Evolutionary conservation across 2,888 invertebrate genomes (phyloP), one percentile per base, ranked within the genome.

Genomic region (Ernsta delagoae): DNA sequence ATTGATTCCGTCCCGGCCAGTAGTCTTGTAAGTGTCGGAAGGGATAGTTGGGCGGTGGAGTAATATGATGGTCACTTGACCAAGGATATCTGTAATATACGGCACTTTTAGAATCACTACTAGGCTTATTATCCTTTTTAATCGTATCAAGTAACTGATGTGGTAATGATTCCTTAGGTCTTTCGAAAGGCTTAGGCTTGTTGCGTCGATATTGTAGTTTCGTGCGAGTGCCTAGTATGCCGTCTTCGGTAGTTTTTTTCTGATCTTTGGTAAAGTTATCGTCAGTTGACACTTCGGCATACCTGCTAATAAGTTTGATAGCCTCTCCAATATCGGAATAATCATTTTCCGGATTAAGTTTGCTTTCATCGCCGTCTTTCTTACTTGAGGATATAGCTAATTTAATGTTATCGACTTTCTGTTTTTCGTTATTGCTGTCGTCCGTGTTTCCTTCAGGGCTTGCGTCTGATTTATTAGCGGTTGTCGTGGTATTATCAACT

Each of bases 301-400:
- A 93, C 72, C 93, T 85, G 76, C 93, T 93, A 75, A 93, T 93
- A 61, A 93, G 77, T 81, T 92, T 93, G 65, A 93, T 92, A 72
- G 93, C 92, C 82, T 93, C 92, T 71, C 92, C 92, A 62, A 93
- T 92, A 72, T 93, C 90, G 16, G 90, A 88, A 72, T 92, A 93
- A 76, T 93, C 93, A 70, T 84, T 90, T 83, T 93, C 93, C 54
- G 93, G 93, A 72, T 86, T 92, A 39, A 93, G 81, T 82, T 93
- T 92, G 66, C 80, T 84, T 75, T 84, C 83, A 69, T 88, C 89
- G 66, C 76, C 77, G 70, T 83, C 80, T 75, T 86, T 86, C 70
- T 54, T 59, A 36, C 85, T 87, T 57, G 86, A 77, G 63, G 82
- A 74, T 66, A 81, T 74, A 65, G 74, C 74, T 66, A 75, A 75